These are phyloP conservation scores for Nomada fabriciana DNA, from an alignment of 2,888 invertebrate species.

Conservation along the genomic window DNA sequence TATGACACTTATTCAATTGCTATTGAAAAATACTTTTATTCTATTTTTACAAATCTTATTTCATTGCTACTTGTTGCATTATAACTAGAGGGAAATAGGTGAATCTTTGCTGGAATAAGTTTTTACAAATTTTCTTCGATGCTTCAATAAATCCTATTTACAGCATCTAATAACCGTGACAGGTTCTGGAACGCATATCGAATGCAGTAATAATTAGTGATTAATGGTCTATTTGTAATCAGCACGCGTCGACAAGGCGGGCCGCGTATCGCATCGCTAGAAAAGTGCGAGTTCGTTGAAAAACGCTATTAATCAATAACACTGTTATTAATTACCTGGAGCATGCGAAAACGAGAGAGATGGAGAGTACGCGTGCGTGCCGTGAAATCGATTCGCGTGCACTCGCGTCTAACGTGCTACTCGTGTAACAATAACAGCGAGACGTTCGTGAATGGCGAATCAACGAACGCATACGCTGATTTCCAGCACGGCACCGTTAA, in stretches of 20 bases:
- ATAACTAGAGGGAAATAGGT: no score
- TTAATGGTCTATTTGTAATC: conserved; percentile 39
- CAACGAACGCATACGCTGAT: neutral
- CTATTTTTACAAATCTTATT: neutral
- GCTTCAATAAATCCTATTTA: conserved; percentile 20
- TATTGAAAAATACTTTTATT: neutral
- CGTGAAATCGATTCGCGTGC: conserved; percentile 66
- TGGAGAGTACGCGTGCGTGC: conserved; percentile 48
- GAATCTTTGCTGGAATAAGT: neutral
- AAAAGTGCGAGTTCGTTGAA: conserved; percentile 57
- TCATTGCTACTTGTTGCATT: neutral
- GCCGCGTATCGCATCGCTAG: neutral
- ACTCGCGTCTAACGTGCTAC: conserved; percentile 37
- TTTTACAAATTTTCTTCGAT: no score
- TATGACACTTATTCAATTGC: neutral
- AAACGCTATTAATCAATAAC: conserved; percentile 73
- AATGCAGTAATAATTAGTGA: conserved; percentile 15
- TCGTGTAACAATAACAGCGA: conserved; percentile 50
- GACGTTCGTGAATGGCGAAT: conserved; percentile 33
- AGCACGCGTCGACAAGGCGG: conserved; percentile 36
- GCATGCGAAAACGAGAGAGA: conserved; percentile 18
- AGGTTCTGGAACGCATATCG: neutral
- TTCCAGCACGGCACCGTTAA: conserved; percentile 14
- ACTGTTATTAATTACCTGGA: conserved; percentile 73
- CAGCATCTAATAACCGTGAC: conserved; percentile 25